Evolutionary conservation across 53 echinoderm and acorn worm genomes (phyloP).

Genomic region (Paracentrotus lividus): DNA sequence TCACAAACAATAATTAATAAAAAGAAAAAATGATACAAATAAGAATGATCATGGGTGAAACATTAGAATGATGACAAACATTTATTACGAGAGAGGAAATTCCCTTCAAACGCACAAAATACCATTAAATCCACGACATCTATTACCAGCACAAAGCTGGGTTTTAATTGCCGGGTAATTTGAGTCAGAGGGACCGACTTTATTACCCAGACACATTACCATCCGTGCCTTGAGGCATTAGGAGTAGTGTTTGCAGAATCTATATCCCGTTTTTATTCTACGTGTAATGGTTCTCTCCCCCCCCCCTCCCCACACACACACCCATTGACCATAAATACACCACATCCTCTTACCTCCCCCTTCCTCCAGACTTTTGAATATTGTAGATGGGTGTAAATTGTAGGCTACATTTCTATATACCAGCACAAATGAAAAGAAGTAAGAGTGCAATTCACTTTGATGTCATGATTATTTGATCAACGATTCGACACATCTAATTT

Average conservation of each 20-base stretch:
- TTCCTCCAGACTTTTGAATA: background rate
- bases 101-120: constrained; percentile 16
- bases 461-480: too few relatives aligned
- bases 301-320: background rate
- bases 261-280: background rate
- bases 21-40: background rate
- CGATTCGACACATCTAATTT: too few relatives aligned
- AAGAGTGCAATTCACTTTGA: too few relatives aligned
- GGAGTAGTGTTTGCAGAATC: constrained; percentile 21
- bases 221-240: constrained; percentile 19
- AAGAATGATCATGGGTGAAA: background rate
- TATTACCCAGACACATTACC: background rate
- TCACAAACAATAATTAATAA: background rate
- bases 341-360: background rate
- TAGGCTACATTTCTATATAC: too few relatives aligned
- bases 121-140: constrained; percentile 11
- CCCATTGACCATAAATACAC: too few relatives aligned
- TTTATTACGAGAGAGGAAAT: background rate
- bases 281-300: background rate
- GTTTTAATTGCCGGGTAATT: constrained; percentile 46
- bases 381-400: background rate
- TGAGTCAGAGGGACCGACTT: constrained; percentile 57
- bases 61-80: background rate
- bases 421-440: too few relatives aligned
- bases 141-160: constrained; percentile 43